Base-by-base conservation (phyloP, 2,888 invertebrate species). In the Hemistola chrysoprasaria region DNA sequence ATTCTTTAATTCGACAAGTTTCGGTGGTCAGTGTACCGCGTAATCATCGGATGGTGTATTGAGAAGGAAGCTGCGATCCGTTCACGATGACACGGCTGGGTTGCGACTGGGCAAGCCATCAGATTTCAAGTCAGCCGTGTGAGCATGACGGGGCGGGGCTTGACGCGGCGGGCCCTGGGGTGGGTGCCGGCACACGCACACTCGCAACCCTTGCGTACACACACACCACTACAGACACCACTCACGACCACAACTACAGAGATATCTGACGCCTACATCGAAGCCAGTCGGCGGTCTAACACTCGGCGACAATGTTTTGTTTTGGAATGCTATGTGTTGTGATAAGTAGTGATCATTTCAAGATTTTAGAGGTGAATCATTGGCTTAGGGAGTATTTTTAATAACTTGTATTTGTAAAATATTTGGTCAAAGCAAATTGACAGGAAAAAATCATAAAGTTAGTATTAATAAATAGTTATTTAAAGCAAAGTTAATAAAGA, bases 41-140 rank as follows among this genome's bases (percentile, higher is more conserved):
- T 77, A 83, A 86, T 86, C 77, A 82, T 82, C 82, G 83, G 77
- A 82, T 78, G 78, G 80, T 76, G 79, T 81, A 82, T 77, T 72
- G 71, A 67, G 74, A 71, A 75, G 75, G 77, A 78, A 65, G 73
- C 83, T 77, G 71, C 87, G 85, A 84, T 83, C 83, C 86, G 86
- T 85, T 87, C 78, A 76, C 86, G 84, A 79, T 81, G 78, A 73
- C 81, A 87, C 86, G 88, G 88, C 89, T 87, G 78, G 87, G 70
- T 87, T 71, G 73, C 85, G 85, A 88, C 88, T 88, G 88, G 81
- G 84, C 84, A 74, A 81, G 79, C 85, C 84, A 85, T 86, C 87
- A 86, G 87, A 87, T 88, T 87, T 76, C 86, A 86, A 89, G 67
- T 89, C 83, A 89, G 82, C 88, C 89, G 89, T 88, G 79, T 87